Evolutionary conservation across 2,797 vertebrate species (phyloP).

Genomic region (Corythornis leucogaster): DNA sequence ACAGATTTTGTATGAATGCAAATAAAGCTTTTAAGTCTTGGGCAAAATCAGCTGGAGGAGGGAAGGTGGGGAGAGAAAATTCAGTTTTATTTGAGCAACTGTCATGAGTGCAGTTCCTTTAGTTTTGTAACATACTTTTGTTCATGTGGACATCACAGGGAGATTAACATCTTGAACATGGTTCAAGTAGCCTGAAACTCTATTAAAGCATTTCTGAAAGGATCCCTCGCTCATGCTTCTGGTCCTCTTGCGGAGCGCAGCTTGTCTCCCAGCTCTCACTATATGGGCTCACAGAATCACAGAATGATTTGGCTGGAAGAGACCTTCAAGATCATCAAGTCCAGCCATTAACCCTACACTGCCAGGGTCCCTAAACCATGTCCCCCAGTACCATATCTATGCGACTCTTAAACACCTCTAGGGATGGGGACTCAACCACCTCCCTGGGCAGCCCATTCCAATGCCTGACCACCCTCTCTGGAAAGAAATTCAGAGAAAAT

Average conservation of each 20-base stretch:
- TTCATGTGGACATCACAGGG: neutral
- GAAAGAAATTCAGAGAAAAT: too few relatives aligned
- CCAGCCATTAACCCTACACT: too few relatives aligned
- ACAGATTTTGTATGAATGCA: conserved; percentile 45
- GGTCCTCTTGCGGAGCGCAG: neutral
- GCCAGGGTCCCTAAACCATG: too few relatives aligned
- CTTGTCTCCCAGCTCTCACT: neutral
- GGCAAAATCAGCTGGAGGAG: neutral
- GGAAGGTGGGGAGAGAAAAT: neutral
- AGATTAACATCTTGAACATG: neutral
- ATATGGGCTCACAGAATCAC: neutral
- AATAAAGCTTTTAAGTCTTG: conserved; percentile 23
- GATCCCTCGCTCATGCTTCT: neutral
- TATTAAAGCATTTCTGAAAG: neutral
- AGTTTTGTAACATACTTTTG: neutral
- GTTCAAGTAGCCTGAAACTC: neutral
- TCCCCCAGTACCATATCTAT: too few relatives aligned
- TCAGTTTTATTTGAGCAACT: neutral
- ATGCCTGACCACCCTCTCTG: too few relatives aligned
- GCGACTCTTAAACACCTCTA: too few relatives aligned
- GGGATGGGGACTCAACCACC: too few relatives aligned
- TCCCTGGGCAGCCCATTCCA: too few relatives aligned
- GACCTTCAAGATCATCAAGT: too few relatives aligned
- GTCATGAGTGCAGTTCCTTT: neutral
- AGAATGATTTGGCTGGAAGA: too few relatives aligned